These are phyloP conservation scores for Iselma pallidipennis DNA, from an alignment of 2,888 invertebrate genomes.

Conservation along the genomic window DNA sequence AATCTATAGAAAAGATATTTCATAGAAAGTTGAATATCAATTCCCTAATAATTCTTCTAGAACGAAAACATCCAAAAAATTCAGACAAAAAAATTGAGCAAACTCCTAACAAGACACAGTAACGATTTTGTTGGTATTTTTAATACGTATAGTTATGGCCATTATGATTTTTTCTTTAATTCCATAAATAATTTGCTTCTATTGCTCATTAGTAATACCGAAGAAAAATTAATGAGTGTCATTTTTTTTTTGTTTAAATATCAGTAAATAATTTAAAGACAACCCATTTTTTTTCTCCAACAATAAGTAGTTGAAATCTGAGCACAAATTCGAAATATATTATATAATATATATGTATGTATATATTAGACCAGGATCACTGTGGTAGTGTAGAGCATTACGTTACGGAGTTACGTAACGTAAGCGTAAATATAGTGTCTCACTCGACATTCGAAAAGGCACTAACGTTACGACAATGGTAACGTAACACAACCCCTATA, in stretches of 20 bases:
- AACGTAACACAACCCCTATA: slow-evolving; percentile 57
- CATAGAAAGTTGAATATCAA: background rate
- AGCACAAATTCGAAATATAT: slow-evolving; percentile 35
- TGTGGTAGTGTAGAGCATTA: slow-evolving; percentile 33
- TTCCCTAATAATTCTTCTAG: too few relatives aligned
- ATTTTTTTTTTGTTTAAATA: slow-evolving; percentile 15
- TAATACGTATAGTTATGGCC: slow-evolving; percentile 51
- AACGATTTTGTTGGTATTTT: slow-evolving; percentile 15
- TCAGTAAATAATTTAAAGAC: slow-evolving; percentile 27
- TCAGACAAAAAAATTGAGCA: slow-evolving; percentile 22
- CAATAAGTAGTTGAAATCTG: slow-evolving; percentile 21
- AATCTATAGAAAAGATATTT: too few relatives aligned
- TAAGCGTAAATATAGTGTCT: slow-evolving; percentile 49
- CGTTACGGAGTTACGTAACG: slow-evolving; percentile 19
- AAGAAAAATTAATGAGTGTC: slow-evolving; percentile 22
- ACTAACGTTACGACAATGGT: slow-evolving; percentile 54
- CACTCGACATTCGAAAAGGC: slow-evolving; percentile 58
- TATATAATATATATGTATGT: slow-evolving; percentile 10
- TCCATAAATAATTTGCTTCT: slow-evolving; percentile 43
- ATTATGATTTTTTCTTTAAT: slow-evolving; percentile 51
- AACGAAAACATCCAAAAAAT: slow-evolving; percentile 7
- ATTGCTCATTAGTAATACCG: slow-evolving; percentile 50
- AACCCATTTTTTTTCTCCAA: background rate
- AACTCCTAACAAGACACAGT: slow-evolving; percentile 18
- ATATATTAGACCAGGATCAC: slow-evolving; percentile 48